Evolutionary conservation across 2,113 vertebrate genomes (phyloP).

Genomic region (Anarhynchus alexandrinus): DNA sequence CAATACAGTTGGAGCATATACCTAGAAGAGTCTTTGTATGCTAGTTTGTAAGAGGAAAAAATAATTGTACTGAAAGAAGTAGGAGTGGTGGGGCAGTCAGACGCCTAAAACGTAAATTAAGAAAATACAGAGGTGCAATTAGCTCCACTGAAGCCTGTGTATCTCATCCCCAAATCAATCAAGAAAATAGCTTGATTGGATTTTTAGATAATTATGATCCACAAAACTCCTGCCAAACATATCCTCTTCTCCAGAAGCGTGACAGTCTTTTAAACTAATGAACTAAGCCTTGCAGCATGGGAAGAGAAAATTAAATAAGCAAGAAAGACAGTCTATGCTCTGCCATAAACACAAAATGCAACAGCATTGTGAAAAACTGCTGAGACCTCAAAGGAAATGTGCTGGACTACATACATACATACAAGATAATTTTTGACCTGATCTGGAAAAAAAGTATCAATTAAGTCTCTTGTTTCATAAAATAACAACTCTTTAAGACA

Average conservation of each 20-base stretch:
- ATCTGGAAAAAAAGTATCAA: not conserved
- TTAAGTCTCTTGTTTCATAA: not conserved
- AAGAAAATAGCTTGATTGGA: not conserved
- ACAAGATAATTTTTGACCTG: not conserved
- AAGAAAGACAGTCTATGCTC: not conserved
- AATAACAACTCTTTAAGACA: not conserved
- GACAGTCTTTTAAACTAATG: conserved; percentile 5
- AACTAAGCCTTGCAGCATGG: not conserved
- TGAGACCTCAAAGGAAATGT: not conserved
- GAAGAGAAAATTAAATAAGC: conserved; percentile 1
- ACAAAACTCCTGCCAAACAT: not conserved
- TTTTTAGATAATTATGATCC: conserved; percentile 13
- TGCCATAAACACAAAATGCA: not conserved
- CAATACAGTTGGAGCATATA: not conserved
- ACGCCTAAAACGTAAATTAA: not conserved
- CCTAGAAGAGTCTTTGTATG: not conserved
- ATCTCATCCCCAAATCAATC: conserved; percentile 2
- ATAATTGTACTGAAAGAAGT: not conserved
- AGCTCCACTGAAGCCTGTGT: not conserved
- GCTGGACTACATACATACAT: not conserved
- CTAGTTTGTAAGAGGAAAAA: not conserved
- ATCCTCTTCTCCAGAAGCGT: not conserved
- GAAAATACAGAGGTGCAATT: not conserved
- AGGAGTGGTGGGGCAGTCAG: not conserved
- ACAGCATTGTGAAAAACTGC: not conserved